Base-by-base conservation (phyloP, 2,797 vertebrate genomes). In the Eulemur mongoz region DNA sequence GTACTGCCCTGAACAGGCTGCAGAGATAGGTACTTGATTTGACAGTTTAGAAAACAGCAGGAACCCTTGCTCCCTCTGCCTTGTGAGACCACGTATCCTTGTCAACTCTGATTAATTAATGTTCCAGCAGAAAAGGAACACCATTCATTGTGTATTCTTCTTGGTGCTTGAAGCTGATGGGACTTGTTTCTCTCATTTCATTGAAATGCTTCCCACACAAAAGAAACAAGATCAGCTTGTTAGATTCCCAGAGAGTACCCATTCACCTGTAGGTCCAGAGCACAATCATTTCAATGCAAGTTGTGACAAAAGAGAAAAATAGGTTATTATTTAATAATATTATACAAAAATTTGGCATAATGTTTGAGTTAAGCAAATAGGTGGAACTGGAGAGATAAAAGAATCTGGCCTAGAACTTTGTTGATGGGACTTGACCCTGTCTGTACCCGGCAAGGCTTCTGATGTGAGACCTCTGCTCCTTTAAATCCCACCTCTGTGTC, bases 101-200 rank as follows among this genome's bases (percentile, higher is more conserved):
- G 94, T 94, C 94, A 97, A 14, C 85, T 69, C 76, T 54, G 63
- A 75, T 93, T 96, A 92, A 97, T 94, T 97, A 97, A 97, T 96
- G 95, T 75, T 84, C 50, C 30, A 85, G 69, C 50, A 63, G 86
- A 88, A 94, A 61, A 93, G 52, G 93, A 97, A 80, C 72, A 75
- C 43, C 23, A 14, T 73, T 93, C 88, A 91, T 54, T 93, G 75
- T 73, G 75, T 91, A 87, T 96, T 95, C 93, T 35, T 93, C 67
- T 93, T 59, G 13, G 48, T 61, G 81, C 81, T 89, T 96, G 57
- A 92, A 40, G 89, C 82, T 90, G 91, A 89, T 96, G 59, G 73
- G 10, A 43, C 75, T 96, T 93, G 73, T 85, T 93, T 95, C 87
- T 96, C 65, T 92, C 3, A 6, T 83, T 91, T 90, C 95, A 88